Evolutionary conservation across 1,140 invertebrate genomes (phyloP).

Genomic region (Lucilia sericata): DNA sequence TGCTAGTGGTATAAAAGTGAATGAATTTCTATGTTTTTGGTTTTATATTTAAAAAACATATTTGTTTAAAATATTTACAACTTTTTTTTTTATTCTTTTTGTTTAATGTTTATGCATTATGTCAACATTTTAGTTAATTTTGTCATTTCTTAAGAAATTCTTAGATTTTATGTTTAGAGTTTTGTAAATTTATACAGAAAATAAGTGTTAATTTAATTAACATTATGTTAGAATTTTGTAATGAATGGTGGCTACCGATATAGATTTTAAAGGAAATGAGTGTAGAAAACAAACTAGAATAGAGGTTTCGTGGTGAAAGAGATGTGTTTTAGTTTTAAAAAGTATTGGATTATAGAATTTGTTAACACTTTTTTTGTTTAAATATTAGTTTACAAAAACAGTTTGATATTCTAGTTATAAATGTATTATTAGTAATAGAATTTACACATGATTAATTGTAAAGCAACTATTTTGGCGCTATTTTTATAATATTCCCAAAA

Average conservation of each 20-base stretch:
- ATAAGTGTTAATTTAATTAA: conserved; percentile 38
- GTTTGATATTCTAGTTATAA: no score
- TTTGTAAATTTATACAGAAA: background rate
- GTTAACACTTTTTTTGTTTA: background rate
- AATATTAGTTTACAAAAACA: background rate
- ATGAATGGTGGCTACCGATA: conserved; percentile 5
- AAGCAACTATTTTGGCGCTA: no score
- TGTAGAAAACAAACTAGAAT: background rate
- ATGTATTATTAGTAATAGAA: no score
- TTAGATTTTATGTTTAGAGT: background rate
- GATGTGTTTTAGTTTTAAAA: background rate
- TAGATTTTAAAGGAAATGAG: background rate
- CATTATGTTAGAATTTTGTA: conserved; percentile 4
- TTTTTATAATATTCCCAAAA: no score
- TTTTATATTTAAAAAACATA: no score
- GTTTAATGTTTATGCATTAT: conserved; percentile 17
- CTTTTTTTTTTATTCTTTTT: background rate
- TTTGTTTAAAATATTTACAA: no score
- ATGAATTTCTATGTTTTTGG: background rate
- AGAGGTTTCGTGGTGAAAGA: background rate
- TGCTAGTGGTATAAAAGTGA: background rate
- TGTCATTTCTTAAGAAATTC: background rate
- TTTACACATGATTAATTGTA: no score
- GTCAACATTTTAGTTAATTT: conserved; percentile 3
- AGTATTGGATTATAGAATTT: background rate